Percentiles rank a stretch among this genome's conserved stretches.
phyloP scores from a whole-genome alignment of 2,888 invertebrate genomes.

The Cremastobaeus sp. region DNA sequence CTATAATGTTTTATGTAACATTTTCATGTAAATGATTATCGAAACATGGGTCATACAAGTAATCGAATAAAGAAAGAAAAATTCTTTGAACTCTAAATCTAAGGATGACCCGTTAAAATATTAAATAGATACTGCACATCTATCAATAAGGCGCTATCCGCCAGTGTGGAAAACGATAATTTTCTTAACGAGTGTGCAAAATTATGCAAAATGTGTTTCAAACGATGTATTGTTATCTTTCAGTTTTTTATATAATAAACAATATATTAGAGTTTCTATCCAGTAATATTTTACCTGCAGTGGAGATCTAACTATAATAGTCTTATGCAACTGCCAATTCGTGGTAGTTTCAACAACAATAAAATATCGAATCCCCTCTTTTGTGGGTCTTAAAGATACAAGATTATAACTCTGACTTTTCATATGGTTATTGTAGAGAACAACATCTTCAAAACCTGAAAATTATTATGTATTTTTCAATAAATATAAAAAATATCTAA shows the following conservation, averaged over 20 bases:
- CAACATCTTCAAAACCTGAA: conserved; percentile 81
- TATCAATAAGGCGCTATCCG: too few species aligned
- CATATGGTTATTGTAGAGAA: conserved; percentile 81
- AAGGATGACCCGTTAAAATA: neutral
- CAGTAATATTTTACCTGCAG: conserved; percentile 80
- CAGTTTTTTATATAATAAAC: too few species aligned
- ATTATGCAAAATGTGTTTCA: too few species aligned
- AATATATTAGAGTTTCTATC: too few species aligned
- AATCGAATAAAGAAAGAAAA: too few species aligned
- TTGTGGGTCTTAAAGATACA: conserved; percentile 82
- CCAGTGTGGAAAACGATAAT: too few species aligned
- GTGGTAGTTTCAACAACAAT: conserved; percentile 84
- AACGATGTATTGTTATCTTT: too few species aligned
- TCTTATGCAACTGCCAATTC: conserved; percentile 80
- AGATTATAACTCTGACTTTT: conserved; percentile 83
- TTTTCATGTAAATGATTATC: too few species aligned
- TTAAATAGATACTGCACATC: neutral
- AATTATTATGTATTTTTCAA: neutral
- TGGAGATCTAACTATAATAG: conserved; percentile 85
- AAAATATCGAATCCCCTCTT: conserved; percentile 83
- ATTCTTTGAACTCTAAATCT: too few species aligned
- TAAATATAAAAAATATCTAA: neutral
- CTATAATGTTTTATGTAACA: too few species aligned
- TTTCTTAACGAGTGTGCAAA: too few species aligned
- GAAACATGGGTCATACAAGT: too few species aligned